phyloP scores from a whole-genome alignment of 2,113 vertebrate genomes.

The Tichodroma muraria region DNA sequence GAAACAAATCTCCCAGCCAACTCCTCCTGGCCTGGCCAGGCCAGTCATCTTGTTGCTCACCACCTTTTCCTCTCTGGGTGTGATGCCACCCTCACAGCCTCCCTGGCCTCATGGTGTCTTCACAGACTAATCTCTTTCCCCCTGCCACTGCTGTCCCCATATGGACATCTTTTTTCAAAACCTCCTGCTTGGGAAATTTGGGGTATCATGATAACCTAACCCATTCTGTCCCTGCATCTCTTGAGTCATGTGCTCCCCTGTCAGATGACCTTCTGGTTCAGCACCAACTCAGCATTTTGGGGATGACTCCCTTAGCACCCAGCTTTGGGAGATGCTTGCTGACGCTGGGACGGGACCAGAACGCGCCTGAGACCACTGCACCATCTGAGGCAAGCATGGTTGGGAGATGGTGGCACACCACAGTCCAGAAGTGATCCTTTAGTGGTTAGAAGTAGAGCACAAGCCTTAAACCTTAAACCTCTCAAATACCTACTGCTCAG shows the following conservation, averaged over 20 bases:
- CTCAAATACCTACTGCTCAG: constrained; percentile 21
- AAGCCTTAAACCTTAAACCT: constrained; percentile 51
- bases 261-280: constrained; percentile 7
- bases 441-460: constrained; percentile 67
- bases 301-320: constrained; percentile 34
- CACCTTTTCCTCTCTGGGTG: not conserved
- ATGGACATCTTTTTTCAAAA: not conserved
- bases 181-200: not conserved
- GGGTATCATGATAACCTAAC: not conserved
- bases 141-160: not conserved
- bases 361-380: not conserved
- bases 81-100: not conserved
- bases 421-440: not conserved
- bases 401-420: not conserved
- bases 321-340: constrained; percentile 49
- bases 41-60: not conserved
- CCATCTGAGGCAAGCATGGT: not conserved
- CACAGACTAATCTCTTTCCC: not conserved
- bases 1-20: not conserved
- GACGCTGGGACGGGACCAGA: not conserved
- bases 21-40: not conserved
- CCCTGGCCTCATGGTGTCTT: not conserved
- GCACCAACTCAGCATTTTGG: constrained; percentile 29
- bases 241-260: not conserved
- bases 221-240: not conserved